Percentiles rank a stretch among this genome's conserved stretches.
Conservation (phyloP, 2,113 vertebrate genomes). For the Pelusios castaneus region DNA sequence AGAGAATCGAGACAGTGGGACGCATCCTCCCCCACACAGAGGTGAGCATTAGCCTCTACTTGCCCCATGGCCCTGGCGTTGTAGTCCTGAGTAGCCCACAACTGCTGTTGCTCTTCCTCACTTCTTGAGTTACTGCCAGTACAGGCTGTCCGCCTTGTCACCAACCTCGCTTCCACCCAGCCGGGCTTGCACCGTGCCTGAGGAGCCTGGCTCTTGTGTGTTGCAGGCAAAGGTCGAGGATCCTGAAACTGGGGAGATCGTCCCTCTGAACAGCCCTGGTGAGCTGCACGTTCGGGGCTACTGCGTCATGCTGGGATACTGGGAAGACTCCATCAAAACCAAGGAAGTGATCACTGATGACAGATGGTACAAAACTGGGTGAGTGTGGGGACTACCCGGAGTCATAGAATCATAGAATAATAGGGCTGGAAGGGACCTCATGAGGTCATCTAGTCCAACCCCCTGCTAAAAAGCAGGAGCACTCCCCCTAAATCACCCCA, state of each 20-base stretch:
- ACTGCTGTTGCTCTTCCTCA: background rate
- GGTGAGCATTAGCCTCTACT: constrained; percentile 72
- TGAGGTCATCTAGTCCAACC: no score
- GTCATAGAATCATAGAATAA: no score
- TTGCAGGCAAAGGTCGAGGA: constrained; percentile 88
- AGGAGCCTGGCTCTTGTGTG: constrained; percentile 5
- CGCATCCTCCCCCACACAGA: constrained; percentile 86
- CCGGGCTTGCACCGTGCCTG: background rate
- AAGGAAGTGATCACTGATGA: constrained; percentile 78
- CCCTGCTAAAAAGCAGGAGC: no score
- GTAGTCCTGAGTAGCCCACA: background rate
- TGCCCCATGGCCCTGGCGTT: background rate
- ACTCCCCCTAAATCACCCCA: no score
- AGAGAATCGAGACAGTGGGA: constrained; percentile 83
- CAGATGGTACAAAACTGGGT: constrained; percentile 96
- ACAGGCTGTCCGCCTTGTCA: rapidly evolving
- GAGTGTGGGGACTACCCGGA: constrained; percentile 61
- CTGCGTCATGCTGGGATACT: constrained; percentile 94
- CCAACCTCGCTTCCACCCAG: no score
- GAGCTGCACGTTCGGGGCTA: constrained; percentile 91
- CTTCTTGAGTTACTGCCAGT: background rate
- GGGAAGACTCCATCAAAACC: constrained; percentile 84
- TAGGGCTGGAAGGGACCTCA: no score
- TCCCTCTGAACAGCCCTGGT: constrained; percentile 82
- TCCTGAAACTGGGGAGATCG: constrained; percentile 59